A percentile compares a stretch with the other conserved stretches of the same genome.
These are phyloP conservation scores for Drosophila novamexicana DNA, from an alignment of 1,140 invertebrate species.

Conservation along the genomic window DNA sequence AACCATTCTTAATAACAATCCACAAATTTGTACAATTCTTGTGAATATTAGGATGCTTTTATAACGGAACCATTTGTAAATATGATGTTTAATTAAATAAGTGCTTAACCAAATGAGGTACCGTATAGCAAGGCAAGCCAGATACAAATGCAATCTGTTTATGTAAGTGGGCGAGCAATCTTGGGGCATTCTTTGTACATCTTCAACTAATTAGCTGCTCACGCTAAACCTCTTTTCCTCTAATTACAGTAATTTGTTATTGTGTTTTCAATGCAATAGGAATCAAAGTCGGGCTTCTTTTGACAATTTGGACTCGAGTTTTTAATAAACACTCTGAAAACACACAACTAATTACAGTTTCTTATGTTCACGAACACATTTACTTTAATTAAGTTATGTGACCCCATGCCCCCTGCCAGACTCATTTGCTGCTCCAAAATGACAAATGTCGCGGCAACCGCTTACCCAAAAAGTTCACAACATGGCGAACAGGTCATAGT, in stretches of 20 bases:
- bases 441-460: constrained; percentile 65
- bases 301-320: constrained; percentile 35
- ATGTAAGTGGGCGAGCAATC: neutral
- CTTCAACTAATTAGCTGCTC: neutral
- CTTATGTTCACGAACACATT: constrained; percentile 69
- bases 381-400: constrained; percentile 78
- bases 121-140: too few relatives aligned
- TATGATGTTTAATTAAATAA: too few relatives aligned
- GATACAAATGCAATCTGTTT: neutral
- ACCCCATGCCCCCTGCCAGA: neutral
- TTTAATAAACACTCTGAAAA: constrained; percentile 56
- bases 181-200: neutral
- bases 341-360: constrained; percentile 78
- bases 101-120: too few relatives aligned
- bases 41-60: too few relatives aligned
- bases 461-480: constrained; percentile 69
- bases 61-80: too few relatives aligned
- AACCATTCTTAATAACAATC: too few relatives aligned
- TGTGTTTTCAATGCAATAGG: neutral
- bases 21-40: too few relatives aligned
- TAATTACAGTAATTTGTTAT: constrained; percentile 24
- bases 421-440: constrained; percentile 43
- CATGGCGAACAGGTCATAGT: constrained; percentile 65
- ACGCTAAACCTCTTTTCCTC: neutral
- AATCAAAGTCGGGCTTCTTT: constrained; percentile 17